Evolutionary conservation across 2,113 vertebrate genomes (phyloP).

Genomic region (Seriola rivoliana): DNA sequence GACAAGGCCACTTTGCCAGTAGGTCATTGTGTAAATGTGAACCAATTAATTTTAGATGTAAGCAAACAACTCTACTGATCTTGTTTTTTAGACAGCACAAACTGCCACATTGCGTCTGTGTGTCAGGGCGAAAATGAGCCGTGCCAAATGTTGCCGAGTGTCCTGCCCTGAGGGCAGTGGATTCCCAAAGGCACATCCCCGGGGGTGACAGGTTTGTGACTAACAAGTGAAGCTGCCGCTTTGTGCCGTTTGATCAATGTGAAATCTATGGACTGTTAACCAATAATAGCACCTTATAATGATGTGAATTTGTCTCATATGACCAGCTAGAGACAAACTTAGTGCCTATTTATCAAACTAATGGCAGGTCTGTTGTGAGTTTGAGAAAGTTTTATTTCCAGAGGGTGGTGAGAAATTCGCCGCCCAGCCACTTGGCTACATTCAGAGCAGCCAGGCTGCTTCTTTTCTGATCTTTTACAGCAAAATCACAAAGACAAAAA

Average conservation of each 20-base stretch:
- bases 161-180: slow-evolving; percentile 54
- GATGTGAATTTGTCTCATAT: slow-evolving; percentile 20
- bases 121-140: slow-evolving; percentile 43
- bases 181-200: slow-evolving; percentile 55
- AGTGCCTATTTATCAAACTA: slow-evolving; percentile 36
- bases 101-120: slow-evolving; percentile 36
- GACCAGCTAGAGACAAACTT: slow-evolving; percentile 17
- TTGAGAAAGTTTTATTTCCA: slow-evolving; percentile 23
- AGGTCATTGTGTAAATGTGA: slow-evolving; percentile 81
- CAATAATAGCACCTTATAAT: slow-evolving; percentile 43
- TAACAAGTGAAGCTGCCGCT: slow-evolving; percentile 62
- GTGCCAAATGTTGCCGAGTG: slow-evolving; percentile 61
- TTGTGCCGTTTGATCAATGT: slow-evolving; percentile 51
- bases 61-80: slow-evolving; percentile 66
- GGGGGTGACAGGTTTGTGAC: slow-evolving; percentile 55
- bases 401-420: not conserved
- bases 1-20: slow-evolving; percentile 77
- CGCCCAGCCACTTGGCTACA: slow-evolving; percentile 2
- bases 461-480: not conserved
- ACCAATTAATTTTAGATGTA: slow-evolving; percentile 79
- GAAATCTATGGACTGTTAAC: slow-evolving; percentile 37
- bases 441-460: not conserved
- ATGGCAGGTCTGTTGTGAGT: slow-evolving; percentile 12
- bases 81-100: slow-evolving; percentile 39
- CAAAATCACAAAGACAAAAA: slow-evolving; percentile 32